phyloP scores from a whole-genome alignment of 30 jellyfish, hydroid and myxozoan species.

The Pseudorhiza aurosa region DNA sequence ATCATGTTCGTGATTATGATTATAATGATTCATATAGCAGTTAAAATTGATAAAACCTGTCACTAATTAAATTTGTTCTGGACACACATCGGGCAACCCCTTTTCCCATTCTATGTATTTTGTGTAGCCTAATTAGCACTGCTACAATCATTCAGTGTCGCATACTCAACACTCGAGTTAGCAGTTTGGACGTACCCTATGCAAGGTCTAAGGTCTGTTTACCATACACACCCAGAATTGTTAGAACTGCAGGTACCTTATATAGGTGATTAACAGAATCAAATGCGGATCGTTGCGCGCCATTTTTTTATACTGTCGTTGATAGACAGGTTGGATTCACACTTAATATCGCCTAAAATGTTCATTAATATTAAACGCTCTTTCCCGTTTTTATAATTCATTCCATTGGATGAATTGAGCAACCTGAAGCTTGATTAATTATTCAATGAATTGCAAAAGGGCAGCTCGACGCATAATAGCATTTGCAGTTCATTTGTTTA shows the following conservation, averaged over 20 bases:
- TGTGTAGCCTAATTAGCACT: not conserved
- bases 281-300: conserved; percentile 28
- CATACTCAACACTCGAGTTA: not conserved
- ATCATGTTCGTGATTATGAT: too few relatives aligned
- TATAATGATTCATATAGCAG: too few relatives aligned
- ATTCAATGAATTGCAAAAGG: conserved; percentile 71
- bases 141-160: not conserved
- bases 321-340: conserved; percentile 70
- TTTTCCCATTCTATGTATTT: too few relatives aligned
- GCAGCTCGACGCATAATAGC: conserved; percentile 58
- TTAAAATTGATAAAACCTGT: too few relatives aligned
- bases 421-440: conserved; percentile 76
- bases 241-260: conserved; percentile 19
- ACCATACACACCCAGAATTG: not conserved
- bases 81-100: too few relatives aligned
- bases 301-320: conserved; percentile 49
- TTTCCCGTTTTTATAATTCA: conserved; percentile 46
- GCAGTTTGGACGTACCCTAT: not conserved
- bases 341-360: conserved; percentile 50
- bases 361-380: conserved; percentile 63
- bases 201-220: conserved; percentile 2
- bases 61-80: too few relatives aligned
- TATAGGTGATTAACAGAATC: conserved; percentile 20
- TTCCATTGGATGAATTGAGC: conserved; percentile 80
- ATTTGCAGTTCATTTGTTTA: conserved; percentile 36